Evolutionary conservation across 2,888 invertebrate genomes (phyloP).

Genomic region (Acanthosoma haemorrhoidale): DNA sequence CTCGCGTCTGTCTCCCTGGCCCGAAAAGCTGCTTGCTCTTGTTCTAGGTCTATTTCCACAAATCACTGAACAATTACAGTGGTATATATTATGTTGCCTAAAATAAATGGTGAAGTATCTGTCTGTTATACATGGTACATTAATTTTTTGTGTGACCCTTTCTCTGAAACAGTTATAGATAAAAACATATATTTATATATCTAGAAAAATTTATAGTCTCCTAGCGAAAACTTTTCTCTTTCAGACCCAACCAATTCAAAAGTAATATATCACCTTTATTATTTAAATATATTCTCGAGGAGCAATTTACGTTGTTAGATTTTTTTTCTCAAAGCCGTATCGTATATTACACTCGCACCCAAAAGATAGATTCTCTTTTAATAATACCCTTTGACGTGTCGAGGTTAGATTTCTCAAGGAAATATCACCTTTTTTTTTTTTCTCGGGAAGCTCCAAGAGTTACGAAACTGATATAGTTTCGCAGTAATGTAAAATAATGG

Average conservation of each 20-base stretch:
- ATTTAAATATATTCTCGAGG: neutral
- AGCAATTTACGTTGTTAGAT: neutral
- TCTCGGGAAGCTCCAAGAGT: neutral
- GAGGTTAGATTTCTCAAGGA: neutral
- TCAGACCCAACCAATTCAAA: neutral
- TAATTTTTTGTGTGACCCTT: neutral
- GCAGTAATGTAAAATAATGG: neutral
- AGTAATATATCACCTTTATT: neutral
- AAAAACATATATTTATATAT: neutral
- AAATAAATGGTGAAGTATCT: neutral
- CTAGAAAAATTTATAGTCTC: neutral
- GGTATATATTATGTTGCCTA: too few species aligned
- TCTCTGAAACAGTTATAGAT: neutral
- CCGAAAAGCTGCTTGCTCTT: too few species aligned
- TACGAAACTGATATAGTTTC: neutral
- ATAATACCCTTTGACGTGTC: too few species aligned
- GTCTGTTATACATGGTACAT: neutral
- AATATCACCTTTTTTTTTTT: neutral
- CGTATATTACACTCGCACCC: neutral
- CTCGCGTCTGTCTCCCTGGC: too few species aligned
- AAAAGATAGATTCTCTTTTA: too few species aligned
- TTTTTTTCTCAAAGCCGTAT: neutral
- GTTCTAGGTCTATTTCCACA: too few species aligned
- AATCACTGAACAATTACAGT: too few species aligned
- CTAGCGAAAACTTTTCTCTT: neutral